phyloP scores from a whole-genome alignment of 2,113 vertebrate species.

The Galemys pyrenaicus region DNA sequence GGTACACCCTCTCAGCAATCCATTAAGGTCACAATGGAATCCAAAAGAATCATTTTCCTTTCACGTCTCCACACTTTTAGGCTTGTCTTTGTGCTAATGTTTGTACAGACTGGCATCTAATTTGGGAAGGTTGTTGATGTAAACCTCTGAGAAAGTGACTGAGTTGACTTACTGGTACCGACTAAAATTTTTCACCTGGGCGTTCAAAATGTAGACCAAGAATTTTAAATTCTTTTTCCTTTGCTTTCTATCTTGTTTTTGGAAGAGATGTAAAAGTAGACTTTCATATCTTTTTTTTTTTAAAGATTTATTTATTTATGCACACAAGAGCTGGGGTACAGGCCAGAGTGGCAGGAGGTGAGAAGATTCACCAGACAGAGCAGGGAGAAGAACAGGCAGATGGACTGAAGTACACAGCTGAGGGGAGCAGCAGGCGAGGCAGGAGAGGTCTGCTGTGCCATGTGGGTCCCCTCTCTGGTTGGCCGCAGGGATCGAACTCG shows the following conservation, averaged over 20 bases:
- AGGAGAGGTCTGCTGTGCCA: no score
- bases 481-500: no score
- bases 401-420: no score
- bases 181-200: constrained; percentile 15
- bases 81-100: background rate
- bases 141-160: background rate
- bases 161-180: background rate
- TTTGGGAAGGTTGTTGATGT: background rate
- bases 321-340: no score
- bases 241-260: background rate
- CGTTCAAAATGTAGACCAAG: background rate
- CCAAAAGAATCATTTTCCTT: background rate
- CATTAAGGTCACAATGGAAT: background rate
- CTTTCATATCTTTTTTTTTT: background rate
- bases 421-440: no score
- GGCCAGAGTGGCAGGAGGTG: no score
- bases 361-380: no score
- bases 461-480: no score
- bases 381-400: no score
- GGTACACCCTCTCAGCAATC: background rate
- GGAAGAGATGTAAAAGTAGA: background rate
- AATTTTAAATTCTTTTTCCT: constrained; percentile 2
- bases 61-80: background rate
- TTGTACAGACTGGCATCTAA: background rate
- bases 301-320: no score